Evolutionary conservation across 1,140 invertebrate genomes (phyloP).

Genomic region (Orchestia grillus): DNA sequence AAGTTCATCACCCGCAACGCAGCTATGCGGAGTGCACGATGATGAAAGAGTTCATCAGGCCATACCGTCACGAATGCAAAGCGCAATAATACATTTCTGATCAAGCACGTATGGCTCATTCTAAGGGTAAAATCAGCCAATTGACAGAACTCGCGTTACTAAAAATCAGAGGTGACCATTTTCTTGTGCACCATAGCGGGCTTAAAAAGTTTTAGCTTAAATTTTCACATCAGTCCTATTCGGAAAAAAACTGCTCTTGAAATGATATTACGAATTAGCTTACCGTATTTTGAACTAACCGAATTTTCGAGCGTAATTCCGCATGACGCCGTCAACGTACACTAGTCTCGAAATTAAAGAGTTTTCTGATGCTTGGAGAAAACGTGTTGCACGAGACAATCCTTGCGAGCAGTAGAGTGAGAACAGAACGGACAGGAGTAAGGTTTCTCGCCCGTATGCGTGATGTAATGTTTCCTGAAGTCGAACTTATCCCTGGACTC

Average conservation of each 20-base stretch:
- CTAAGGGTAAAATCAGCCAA: not conserved
- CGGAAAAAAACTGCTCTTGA: too few species aligned
- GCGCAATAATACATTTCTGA: not conserved
- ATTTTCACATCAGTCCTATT: not conserved
- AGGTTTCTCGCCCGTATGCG: constrained; percentile 57
- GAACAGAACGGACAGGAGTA: constrained; percentile 57
- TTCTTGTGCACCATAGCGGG: not conserved
- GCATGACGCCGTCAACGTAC: too few species aligned
- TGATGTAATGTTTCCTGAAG: constrained; percentile 62
- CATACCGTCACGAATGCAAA: not conserved
- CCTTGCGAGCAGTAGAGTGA: not conserved
- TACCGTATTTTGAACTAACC: too few species aligned
- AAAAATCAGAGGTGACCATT: not conserved
- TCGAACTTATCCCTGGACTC: constrained; percentile 61
- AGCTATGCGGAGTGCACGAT: not conserved
- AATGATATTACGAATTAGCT: too few species aligned
- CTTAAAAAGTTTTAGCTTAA: not conserved
- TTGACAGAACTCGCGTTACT: not conserved
- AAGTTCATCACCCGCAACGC: not conserved
- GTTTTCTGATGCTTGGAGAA: not conserved
- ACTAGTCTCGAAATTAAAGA: not conserved
- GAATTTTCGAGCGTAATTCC: too few species aligned
- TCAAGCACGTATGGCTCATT: not conserved
- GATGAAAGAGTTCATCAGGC: not conserved
- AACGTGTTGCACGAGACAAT: not conserved